phyloP scores from a whole-genome alignment of 2,113 vertebrate genomes.

The Menidia beryllina region DNA sequence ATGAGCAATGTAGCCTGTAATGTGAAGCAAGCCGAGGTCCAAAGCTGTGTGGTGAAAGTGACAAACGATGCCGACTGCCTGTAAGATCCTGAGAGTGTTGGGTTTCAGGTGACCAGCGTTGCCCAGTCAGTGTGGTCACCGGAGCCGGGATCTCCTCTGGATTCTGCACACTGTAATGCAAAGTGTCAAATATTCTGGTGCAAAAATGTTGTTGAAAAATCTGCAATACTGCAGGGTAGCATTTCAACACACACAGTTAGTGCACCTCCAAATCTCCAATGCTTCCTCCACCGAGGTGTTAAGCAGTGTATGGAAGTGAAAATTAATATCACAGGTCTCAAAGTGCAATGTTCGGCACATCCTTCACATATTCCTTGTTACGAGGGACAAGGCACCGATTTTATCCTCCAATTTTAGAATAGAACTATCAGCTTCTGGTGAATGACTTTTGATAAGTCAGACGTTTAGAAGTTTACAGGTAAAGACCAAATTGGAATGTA shows the following conservation, averaged over 20 bases:
- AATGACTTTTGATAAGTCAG: conserved; percentile 8
- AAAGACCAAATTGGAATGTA: neutral
- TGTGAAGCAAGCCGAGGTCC: neutral
- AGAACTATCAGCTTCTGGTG: conserved; percentile 18
- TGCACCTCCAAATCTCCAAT: conserved; percentile 15
- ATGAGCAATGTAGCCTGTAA: neutral
- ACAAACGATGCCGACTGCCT: conserved; percentile 50
- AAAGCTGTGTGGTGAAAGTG: conserved; percentile 56
- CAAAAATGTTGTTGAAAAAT: conserved; percentile 8
- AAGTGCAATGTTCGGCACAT: conserved; percentile 67
- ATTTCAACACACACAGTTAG: neutral
- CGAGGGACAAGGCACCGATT: conserved; percentile 27
- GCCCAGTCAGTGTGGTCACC: conserved; percentile 54
- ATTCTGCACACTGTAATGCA: neutral
- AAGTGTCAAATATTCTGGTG: neutral
- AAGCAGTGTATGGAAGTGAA: conserved; percentile 57
- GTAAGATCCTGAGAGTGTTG: conserved; percentile 46
- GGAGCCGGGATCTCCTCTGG: conserved; percentile 54
- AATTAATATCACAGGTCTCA: conserved; percentile 71
- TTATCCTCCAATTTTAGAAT: conserved; percentile 50
- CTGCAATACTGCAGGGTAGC: neutral
- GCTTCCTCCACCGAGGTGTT: conserved; percentile 37
- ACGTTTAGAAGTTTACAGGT: neutral
- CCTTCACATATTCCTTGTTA: conserved; percentile 59
- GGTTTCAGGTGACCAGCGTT: conserved; percentile 57